These are phyloP conservation scores for Sycophaga agraensis DNA, from an alignment of 1,140 invertebrate species.

Conservation along the genomic window DNA sequence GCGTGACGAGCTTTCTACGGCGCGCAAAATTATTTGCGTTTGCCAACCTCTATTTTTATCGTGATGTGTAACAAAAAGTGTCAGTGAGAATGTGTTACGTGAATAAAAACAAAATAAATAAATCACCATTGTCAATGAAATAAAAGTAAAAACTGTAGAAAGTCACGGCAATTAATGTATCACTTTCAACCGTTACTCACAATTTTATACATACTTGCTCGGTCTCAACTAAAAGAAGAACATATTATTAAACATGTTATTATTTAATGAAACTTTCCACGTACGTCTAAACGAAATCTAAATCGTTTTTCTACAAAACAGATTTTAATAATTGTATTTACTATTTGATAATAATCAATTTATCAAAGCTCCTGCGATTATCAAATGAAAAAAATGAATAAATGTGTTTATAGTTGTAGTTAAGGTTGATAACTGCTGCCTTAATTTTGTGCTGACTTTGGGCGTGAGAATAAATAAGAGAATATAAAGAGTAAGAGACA, in stretches of 20 bases:
- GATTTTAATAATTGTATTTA: too few relatives aligned
- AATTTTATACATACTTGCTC: slow-evolving; percentile 23
- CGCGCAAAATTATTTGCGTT: not conserved
- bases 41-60: slow-evolving; percentile 13
- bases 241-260: slow-evolving; percentile 15
- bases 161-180: not conserved
- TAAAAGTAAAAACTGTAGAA: slow-evolving; percentile 30
- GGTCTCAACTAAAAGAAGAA: slow-evolving; percentile 27
- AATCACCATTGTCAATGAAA: too few relatives aligned
- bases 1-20: not conserved
- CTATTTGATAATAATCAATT: not conserved
- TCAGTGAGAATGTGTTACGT: slow-evolving; percentile 31
- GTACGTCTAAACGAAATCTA: too few relatives aligned
- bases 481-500: slow-evolving; percentile 18
- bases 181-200: slow-evolving; percentile 21
- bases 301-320: too few relatives aligned
- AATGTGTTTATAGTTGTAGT: not conserved
- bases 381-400: slow-evolving; percentile 3
- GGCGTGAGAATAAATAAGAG: slow-evolving; percentile 19
- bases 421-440: not conserved
- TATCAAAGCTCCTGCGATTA: not conserved
- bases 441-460: slow-evolving; percentile 20
- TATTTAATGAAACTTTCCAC: not conserved
- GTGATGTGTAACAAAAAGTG: not conserved
- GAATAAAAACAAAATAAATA: too few relatives aligned